Percentiles rank a stretch among this genome's conserved stretches.
phyloP scores from a whole-genome alignment of 2,888 invertebrate genomes.

The Ferdinandea cuprea region DNA sequence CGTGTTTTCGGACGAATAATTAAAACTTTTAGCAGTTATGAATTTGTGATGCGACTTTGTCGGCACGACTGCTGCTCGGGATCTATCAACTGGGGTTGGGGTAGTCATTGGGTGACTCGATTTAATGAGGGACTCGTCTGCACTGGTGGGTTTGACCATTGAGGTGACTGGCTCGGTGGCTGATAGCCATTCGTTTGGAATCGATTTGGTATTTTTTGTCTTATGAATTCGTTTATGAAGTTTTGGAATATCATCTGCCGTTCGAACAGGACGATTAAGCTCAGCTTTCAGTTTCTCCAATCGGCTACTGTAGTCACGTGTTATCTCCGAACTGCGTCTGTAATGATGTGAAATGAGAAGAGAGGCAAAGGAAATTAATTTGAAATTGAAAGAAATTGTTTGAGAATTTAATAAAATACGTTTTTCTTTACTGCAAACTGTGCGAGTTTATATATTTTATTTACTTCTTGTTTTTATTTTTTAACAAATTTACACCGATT shows the following conservation, averaged over 20 bases:
- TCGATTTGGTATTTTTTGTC: slow-evolving; percentile 44
- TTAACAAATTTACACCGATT: no score
- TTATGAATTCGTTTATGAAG: slow-evolving; percentile 60
- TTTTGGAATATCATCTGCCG: slow-evolving; percentile 69
- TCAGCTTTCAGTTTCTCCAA: slow-evolving; percentile 80
- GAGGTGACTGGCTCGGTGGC: slow-evolving; percentile 54
- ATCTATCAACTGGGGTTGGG: slow-evolving; percentile 65
- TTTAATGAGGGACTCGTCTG: slow-evolving; percentile 17
- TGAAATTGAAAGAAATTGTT: neutral
- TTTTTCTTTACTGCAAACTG: no score
- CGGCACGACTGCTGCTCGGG: slow-evolving; percentile 79
- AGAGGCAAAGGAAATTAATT: slow-evolving; percentile 5
- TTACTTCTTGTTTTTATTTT: no score
- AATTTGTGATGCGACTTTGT: slow-evolving; percentile 77
- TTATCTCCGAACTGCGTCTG: slow-evolving; percentile 77
- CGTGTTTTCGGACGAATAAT: slow-evolving; percentile 79
- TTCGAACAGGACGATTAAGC: slow-evolving; percentile 79
- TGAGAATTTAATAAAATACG: neutral
- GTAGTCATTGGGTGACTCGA: slow-evolving; percentile 37
- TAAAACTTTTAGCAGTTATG: slow-evolving; percentile 78
- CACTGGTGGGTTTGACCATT: slow-evolving; percentile 52
- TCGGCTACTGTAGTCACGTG: slow-evolving; percentile 78
- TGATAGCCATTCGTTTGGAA: slow-evolving; percentile 52
- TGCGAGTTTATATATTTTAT: no score
- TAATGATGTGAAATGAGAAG: neutral